Base-by-base conservation (phyloP, 2,797 vertebrate genomes). In the Ciconia nigra region DNA sequence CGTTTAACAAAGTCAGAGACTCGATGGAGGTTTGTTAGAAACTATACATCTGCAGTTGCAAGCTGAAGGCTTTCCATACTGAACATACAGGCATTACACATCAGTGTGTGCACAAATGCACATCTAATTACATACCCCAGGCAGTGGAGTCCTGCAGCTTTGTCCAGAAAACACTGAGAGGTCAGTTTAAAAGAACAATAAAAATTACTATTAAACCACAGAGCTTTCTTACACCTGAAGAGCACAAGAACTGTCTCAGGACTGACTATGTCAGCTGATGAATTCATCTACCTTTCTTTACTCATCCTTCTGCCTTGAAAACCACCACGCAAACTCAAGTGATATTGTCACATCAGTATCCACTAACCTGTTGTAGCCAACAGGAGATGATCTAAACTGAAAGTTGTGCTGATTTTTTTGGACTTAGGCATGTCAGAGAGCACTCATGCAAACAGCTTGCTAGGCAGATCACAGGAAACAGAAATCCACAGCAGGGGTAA, bases 401-500 rank as follows among this genome's bases (percentile, higher is more conserved):
- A 78, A 33, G 13, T 28, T 57, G 17, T 10, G 9, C 4, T 35
- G 29, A 13, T 6, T 26, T 57, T 66, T 83, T 70, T 31, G 19
- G 31, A n/a, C 5, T 74, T n/a, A 15, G 6, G 15, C 15, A 18
- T 31, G 13, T n/a, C 28, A 66, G 31, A 31, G 5, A 71, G 26
- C 13, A 62, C 19, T 37, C 25, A 37, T 1, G 6, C 10, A 17
- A 84, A 20, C 13, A 61, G 51, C 7, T 77, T 1, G 0, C 24
- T 39, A 59, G 28, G 21, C 24, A 55, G 33, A 21, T 18, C 4
- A 3, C 18, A 21, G 29, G 22, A 24, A 70, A 47, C 15, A 72
- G 41, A 86, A 55, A 35, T 21, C 35, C 41, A 37, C 16, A 14
- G 7, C 5, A 59, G 22, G 14, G 17, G 7, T 24, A 35, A 33